Evolutionary conservation across 2,113 vertebrate species (phyloP), one percentile per base, ranked within the genome.

Genomic region (Aegithalos caudatus): DNA sequence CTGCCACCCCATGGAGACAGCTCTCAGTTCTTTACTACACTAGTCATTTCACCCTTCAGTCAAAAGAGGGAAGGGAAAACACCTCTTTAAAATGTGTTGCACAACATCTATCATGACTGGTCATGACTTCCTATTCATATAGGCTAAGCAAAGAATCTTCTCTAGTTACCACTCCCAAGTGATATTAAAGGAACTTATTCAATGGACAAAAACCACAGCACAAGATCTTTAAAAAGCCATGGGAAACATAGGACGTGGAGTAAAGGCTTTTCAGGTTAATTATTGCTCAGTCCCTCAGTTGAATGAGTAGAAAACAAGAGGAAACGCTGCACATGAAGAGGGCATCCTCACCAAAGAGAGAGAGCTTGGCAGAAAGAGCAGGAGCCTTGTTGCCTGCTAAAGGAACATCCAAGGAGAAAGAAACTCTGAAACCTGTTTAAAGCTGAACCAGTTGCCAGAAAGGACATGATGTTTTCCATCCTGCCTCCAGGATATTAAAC

Each of bases 181-280:
- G 0, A 31, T 53, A 48, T 22, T 33, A 90, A 33, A 83, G 8
- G 21, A 73, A 54, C 11, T 38, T 31, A 38, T 10, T 58, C 24
- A 48, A 7, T 58, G 17, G 21, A 35, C 6, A 37, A 58, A n/a
- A 35, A 73, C 1, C 44, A 11, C 60, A 82, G 12, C 9, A 78
- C 37, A 42, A 61, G 48, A 14, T 45, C 84, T 80, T 64, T 29
- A 45, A 65, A 53, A 72, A 7, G 11, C 12, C 5, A 9, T 11
- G 10, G 17, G 33, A 90, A 90, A 69, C 1, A 1, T 0, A n/a
- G 16, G 0, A 2, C 14, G 51, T 0, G 1, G 22, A 51, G 31
- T 37, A 64, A 66, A 78, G 6, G 14, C 7, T 13, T 66, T 77
- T 67, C 1, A 1, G 27, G 23, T 22, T 45, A 66, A 47, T 40